Percentiles rank a stretch among this genome's conserved stretches.
Conservation (phyloP, 2,888 invertebrate species). For the Callimorpha dominula region DNA sequence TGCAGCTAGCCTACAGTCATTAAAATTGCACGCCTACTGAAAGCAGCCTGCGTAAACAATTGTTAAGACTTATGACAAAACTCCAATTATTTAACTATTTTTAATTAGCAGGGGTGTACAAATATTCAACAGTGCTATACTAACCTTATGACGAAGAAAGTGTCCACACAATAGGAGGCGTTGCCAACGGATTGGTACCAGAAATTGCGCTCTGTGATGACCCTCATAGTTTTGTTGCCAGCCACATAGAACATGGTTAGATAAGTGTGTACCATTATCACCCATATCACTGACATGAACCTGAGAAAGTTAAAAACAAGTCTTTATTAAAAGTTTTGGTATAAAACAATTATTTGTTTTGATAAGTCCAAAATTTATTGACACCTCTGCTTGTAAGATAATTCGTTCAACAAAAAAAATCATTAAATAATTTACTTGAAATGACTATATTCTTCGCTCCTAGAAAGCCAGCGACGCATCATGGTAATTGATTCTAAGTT, state of each 20-base stretch:
- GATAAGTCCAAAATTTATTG: not conserved
- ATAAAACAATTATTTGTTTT: not conserved
- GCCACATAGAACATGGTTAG: constrained; percentile 93
- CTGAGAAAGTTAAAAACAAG: constrained; percentile 51
- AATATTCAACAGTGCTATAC: constrained; percentile 10
- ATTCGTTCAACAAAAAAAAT: too few relatives aligned
- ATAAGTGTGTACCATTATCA: constrained; percentile 94
- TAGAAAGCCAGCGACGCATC: too few relatives aligned
- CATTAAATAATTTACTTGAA: too few relatives aligned
- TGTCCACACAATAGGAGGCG: constrained; percentile 94
- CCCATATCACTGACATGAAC: constrained; percentile 93
- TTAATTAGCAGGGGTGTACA: not conserved
- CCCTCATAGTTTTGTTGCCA: constrained; percentile 90
- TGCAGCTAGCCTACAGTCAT: not conserved
- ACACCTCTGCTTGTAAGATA: not conserved
- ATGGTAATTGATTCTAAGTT: too few relatives aligned
- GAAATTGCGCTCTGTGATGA: constrained; percentile 91
- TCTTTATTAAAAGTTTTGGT: not conserved
- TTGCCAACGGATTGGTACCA: constrained; percentile 94
- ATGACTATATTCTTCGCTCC: too few relatives aligned
- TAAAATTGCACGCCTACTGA: not conserved
- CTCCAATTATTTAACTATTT: not conserved
- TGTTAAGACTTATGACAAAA: not conserved
- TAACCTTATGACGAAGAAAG: constrained; percentile 95
- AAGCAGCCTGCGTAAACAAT: not conserved